phyloP scores from a whole-genome alignment of 1,140 invertebrate species.

The Mactra quadrangularis region DNA sequence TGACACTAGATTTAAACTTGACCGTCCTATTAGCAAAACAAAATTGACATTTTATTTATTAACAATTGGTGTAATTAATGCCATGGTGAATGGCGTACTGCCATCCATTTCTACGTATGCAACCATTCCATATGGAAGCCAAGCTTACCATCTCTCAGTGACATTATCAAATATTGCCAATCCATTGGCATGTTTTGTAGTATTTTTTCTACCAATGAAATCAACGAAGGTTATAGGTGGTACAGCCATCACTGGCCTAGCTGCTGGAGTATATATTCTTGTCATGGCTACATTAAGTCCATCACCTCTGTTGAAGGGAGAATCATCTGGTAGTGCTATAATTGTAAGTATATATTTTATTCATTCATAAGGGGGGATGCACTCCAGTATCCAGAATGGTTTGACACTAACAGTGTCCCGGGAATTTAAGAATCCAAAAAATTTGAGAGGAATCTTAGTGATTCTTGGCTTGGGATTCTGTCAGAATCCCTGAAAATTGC shows the following conservation, averaged over 20 bases:
- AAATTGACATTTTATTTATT: conserved; percentile 50
- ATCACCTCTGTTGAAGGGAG: conserved; percentile 87
- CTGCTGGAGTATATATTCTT: conserved; percentile 88
- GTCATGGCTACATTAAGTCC: conserved; percentile 90
- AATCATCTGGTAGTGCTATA: conserved; percentile 86
- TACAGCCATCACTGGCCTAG: conserved; percentile 84
- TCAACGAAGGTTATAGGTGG: conserved; percentile 85
- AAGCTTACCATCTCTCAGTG: conserved; percentile 92
- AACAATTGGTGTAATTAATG: conserved; percentile 68
- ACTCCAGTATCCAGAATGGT: no score
- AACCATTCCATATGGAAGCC: conserved; percentile 92
- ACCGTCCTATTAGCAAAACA: neutral
- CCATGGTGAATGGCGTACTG: conserved; percentile 87
- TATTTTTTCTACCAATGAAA: conserved; percentile 89
- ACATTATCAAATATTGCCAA: conserved; percentile 92
- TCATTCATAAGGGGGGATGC: no score
- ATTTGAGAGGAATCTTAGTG: no score
- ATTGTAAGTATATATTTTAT: conserved; percentile 88
- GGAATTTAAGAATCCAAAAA: no score
- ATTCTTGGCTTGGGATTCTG: no score
- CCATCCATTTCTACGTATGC: conserved; percentile 94
- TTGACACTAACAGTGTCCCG: no score
- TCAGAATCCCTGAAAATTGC: no score
- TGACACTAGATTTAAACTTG: no score
- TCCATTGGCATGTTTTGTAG: conserved; percentile 93